A percentile compares a stretch with the other conserved stretches of the same genome.
Evolutionary conservation across 2,113 vertebrate species (phyloP).

Genomic region (Poicephalus meyeri): DNA sequence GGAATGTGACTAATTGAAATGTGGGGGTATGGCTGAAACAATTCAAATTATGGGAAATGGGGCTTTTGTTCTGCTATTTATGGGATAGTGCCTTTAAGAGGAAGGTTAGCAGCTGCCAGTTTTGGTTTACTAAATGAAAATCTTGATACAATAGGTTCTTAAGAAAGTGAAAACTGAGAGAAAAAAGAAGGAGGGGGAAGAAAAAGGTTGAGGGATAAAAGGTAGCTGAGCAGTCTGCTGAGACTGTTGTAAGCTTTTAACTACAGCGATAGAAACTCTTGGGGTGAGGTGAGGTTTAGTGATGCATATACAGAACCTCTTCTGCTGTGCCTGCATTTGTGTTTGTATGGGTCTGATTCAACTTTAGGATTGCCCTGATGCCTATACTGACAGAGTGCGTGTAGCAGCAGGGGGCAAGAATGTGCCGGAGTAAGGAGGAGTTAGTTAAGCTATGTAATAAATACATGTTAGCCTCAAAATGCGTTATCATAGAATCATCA

Average conservation of each 20-base stretch:
- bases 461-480: background rate
- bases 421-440: background rate
- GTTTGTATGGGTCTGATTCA: background rate
- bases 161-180: background rate
- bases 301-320: background rate
- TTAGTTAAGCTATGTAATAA: background rate
- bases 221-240: background rate
- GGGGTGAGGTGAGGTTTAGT: background rate
- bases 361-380: background rate
- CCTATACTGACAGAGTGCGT: background rate
- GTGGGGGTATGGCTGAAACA: background rate
- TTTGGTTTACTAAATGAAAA: background rate
- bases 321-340: background rate
- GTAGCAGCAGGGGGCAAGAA: background rate
- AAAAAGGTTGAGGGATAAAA: background rate
- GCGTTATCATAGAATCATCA: accelerated
- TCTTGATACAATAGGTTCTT: background rate
- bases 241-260: background rate
- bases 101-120: background rate
- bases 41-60: background rate
- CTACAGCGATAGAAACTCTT: background rate
- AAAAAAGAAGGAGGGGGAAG: accelerated
- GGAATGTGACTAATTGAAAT: background rate
- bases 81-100: background rate
- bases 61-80: background rate